Evolutionary conservation across 2,888 invertebrate species (phyloP).

Genomic region (Dynastes maya): DNA sequence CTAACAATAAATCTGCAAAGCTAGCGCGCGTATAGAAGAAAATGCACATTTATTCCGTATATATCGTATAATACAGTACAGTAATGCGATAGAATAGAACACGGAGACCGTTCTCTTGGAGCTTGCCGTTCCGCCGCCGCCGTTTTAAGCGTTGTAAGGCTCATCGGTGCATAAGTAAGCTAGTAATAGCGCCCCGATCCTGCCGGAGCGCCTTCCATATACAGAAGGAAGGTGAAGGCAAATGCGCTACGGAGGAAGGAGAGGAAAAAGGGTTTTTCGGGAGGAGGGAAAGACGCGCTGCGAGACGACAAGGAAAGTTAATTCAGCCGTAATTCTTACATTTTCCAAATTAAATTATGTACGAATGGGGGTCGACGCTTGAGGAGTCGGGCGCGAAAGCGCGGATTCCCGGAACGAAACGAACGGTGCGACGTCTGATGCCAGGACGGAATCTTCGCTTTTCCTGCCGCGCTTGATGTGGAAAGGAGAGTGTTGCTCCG

Average conservation of each 20-base stretch:
- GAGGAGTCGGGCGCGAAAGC: slow-evolving; percentile 10
- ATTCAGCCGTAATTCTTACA: slow-evolving; percentile 70
- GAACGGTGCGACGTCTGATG: background rate
- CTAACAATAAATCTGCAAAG: slow-evolving; percentile 65
- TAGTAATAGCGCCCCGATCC: slow-evolving; percentile 64
- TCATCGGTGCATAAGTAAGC: slow-evolving; percentile 70
- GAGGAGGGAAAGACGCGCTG: slow-evolving; percentile 10
- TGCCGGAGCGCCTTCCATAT: slow-evolving; percentile 59
- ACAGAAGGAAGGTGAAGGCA: slow-evolving; percentile 22
- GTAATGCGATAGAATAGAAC: slow-evolving; percentile 30
- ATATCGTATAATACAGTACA: background rate
- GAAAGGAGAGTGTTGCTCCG: slow-evolving; percentile 28
- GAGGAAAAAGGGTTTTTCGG: slow-evolving; percentile 24
- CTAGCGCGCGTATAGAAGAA: background rate
- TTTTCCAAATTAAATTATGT: slow-evolving; percentile 65
- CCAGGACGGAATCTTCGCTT: slow-evolving; percentile 3
- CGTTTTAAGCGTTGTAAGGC: slow-evolving; percentile 64
- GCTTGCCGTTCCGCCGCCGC: slow-evolving; percentile 1
- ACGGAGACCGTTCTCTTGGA: background rate
- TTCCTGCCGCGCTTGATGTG: background rate
- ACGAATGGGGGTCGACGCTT: slow-evolving; percentile 54
- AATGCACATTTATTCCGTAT: slow-evolving; percentile 1
- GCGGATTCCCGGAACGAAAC: slow-evolving; percentile 5
- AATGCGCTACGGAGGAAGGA: background rate
- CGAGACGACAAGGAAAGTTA: slow-evolving; percentile 53